Evolutionary conservation across 2,113 vertebrate genomes (phyloP).

Genomic region (Tor tambroides): DNA sequence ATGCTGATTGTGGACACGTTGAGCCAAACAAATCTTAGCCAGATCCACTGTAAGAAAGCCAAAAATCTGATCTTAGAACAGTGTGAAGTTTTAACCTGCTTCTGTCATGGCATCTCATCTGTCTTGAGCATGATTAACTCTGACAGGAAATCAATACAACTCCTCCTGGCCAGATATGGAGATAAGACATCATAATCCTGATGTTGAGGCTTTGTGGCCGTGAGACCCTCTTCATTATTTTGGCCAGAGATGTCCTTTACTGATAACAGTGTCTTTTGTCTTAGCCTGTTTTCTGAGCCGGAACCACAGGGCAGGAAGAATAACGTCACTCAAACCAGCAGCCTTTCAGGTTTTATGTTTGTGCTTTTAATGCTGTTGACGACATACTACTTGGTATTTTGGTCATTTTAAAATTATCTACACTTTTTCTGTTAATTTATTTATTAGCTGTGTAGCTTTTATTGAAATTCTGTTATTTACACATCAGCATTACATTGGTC

Average conservation of each 20-base stretch:
- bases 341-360: neutral
- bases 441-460: no score
- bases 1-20: conserved; percentile 20
- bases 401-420: no score
- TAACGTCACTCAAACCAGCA: neutral
- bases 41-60: neutral
- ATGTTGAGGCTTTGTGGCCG: conserved; percentile 78
- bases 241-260: conserved; percentile 77
- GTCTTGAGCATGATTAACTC: conserved; percentile 82
- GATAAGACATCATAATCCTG: conserved; percentile 82
- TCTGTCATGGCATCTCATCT: conserved; percentile 68
- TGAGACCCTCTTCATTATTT: conserved; percentile 74
- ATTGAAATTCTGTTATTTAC: neutral
- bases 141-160: conserved; percentile 95
- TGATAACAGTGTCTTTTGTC: conserved; percentile 60
- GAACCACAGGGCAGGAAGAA: conserved; percentile 3
- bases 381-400: no score
- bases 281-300: conserved; percentile 21
- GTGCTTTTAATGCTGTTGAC: neutral
- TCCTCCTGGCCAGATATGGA: conserved; percentile 84
- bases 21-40: conserved; percentile 25
- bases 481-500: neutral
- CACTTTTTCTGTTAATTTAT: no score
- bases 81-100: conserved; percentile 25
- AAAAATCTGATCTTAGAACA: conserved; percentile 32